Conservation (phyloP, 2,888 invertebrate species). For the Troilus luridus region DNA sequence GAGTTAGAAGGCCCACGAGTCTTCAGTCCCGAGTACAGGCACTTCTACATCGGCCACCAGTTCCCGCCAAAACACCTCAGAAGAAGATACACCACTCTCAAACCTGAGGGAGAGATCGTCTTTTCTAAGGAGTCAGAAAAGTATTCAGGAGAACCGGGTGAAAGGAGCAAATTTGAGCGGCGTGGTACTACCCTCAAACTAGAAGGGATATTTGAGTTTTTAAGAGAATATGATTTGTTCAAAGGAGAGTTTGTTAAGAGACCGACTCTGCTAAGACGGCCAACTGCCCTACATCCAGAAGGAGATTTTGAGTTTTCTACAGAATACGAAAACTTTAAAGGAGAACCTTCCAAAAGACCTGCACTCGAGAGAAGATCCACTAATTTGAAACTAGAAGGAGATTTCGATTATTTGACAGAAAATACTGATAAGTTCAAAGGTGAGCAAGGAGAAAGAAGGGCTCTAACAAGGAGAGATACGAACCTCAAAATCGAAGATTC, state of each 20-base stretch:
- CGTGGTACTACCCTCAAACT: conserved; percentile 58
- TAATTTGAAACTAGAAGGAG: conserved; percentile 65
- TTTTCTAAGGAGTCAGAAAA: conserved; percentile 63
- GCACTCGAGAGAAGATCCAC: conserved; percentile 64
- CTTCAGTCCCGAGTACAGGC: conserved; percentile 63
- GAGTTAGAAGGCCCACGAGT: conserved; percentile 63
- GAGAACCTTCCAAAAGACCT: conserved; percentile 63
- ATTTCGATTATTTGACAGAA: conserved; percentile 63
- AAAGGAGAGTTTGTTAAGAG: conserved; percentile 58
- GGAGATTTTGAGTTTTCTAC: conserved; percentile 63
- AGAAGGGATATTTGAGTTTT: conserved; percentile 63
- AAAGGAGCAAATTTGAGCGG: conserved; percentile 57
- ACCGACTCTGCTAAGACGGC: conserved; percentile 63
- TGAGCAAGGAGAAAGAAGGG: conserved; percentile 59
- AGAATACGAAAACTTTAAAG: conserved; percentile 64
- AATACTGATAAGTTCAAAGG: conserved; percentile 63
- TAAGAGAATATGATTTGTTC: conserved; percentile 62
- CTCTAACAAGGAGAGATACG: conserved; percentile 10
- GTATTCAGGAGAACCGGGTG: conserved; percentile 60
- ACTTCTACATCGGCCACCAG: conserved; percentile 49
- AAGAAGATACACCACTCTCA: conserved; percentile 64
- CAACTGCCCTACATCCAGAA: conserved; percentile 64
- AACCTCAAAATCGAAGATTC: conserved; percentile 46
- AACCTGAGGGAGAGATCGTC: conserved; percentile 63
- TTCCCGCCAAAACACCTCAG: conserved; percentile 46